These are phyloP conservation scores for Euleptes europaea DNA, from an alignment of 2,113 vertebrate genomes.

Conservation along the genomic window DNA sequence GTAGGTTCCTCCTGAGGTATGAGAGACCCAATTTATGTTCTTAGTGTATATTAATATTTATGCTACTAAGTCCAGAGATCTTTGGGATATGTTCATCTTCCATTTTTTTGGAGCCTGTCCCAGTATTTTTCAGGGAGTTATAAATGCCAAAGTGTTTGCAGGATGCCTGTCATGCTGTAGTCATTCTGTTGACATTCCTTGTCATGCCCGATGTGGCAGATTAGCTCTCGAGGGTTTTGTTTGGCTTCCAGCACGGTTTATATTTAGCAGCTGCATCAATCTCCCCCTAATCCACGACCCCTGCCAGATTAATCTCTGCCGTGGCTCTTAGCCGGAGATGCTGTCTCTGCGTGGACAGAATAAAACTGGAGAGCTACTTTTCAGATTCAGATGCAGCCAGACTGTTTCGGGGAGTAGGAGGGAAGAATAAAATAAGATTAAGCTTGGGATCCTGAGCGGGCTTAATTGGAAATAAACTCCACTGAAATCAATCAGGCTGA, in stretches of 20 bases:
- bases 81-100: background rate
- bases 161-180: background rate
- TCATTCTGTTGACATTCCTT: background rate
- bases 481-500: background rate
- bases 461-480: constrained; percentile 9
- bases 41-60: background rate
- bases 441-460: background rate
- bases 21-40: background rate
- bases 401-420: background rate
- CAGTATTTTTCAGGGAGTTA: no score
- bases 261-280: constrained; percentile 26
- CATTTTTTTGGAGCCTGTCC: no score
- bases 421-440: background rate
- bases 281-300: constrained; percentile 13
- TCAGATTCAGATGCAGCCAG: background rate
- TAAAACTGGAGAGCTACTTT: background rate
- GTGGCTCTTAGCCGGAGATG: background rate
- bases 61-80: background rate
- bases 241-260: constrained; percentile 2
- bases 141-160: no score
- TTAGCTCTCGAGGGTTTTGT: background rate
- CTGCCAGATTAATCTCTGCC: constrained; percentile 14
- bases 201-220: background rate
- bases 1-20: background rate
- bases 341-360: background rate